Base-by-base conservation (phyloP, 2,113 vertebrate species). In the western clawed frog (Xenopus tropicalis) region DNA sequence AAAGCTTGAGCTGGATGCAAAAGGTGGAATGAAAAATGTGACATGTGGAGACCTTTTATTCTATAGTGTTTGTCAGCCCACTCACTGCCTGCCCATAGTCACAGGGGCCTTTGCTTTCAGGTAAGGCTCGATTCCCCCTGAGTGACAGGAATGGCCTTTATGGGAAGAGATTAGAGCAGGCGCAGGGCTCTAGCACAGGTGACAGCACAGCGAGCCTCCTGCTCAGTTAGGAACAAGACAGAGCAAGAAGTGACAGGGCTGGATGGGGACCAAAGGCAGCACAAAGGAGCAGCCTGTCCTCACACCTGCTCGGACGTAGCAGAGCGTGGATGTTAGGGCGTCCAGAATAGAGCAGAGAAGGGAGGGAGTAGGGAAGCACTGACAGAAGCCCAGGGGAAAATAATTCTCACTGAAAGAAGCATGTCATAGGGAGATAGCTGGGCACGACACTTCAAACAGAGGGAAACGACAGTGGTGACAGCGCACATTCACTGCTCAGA, bases 241-340 rank as follows among this genome's bases (percentile, higher is more conserved):
- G 25, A 61, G 72, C 64, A 24, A 83, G 48, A 63, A 0, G 7
- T 81, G 84, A 88, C 85, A 83, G 81, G 61, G 67, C 77, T 84
- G 89, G 84, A 85, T 58, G 24, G 59, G 79, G 42, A 83, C 84
- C 85, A 86, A 71, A 11, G 0, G 54, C 0, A 58, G 77, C 83
- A 91, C 89, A 91, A 91, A 89, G 87, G 78, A 59, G 42, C 0
- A 42, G 83, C 83, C 90, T 92, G 89, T 91, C 80, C 83, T 88
- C 88, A 88, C 88, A 91, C 88, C 88, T 90, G 91, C 81, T 11
- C 58, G 78, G 70, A 79, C 44, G 77, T 79, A 58, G 63, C 63
- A 37, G 56, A 67, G 64, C 54, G 72, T 69, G 66, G 73, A 69
- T 69, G 66, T 52, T 61, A 44, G 73, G 66, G 6, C 61, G 67